Evolutionary conservation across 2,113 vertebrate species (phyloP), one percentile per base, ranked within the genome.

Genomic region (Parotia lawesii): DNA sequence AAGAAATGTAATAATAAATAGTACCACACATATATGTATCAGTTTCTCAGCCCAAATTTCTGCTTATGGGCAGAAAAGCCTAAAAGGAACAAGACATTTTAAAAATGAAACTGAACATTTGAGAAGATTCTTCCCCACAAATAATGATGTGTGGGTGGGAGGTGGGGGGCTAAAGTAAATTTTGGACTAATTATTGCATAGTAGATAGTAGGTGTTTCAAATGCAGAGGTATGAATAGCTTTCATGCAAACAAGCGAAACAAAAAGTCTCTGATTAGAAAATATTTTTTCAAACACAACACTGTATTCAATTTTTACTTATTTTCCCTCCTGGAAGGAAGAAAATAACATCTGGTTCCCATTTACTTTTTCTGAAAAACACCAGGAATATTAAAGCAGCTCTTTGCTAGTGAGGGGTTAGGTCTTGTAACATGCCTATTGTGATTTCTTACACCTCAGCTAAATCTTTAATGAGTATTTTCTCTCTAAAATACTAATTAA

Each of bases 401-500:
- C 25, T 84, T 92, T 94, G 35, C 19, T 71, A 45, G 51, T 51
- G 24, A 86, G 48, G 11, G 13, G 5, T 57, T 92, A 78, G 29
- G 33, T 87, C 47, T 66, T 80, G 27, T 81, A 89, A 66, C 6
- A 6, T 45, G 35, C 10, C 20, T 84, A 11, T 70, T 92, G 44
- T 71, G 47, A 56, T 60, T 77, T 71, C 53, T 84, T 78, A n/a
- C 51, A 57, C 53, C 65, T 94, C 40, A 78, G 53, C 33, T 81
- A 89, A 85, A 78, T 78, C 37, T 90, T 70, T 93, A 78, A 77
- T 62, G 67, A 75, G 15, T 23, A 6, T 58, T 86, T 88, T 77
- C 48, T 87, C 24, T 35, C 73, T 81, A 57, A 93, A 94, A 89
- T 83, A 81, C 31, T 74, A 92, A 80, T 77, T 61, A 76, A 83